A percentile compares a stretch with the other conserved stretches of the same genome.
phyloP scores from a whole-genome alignment of 2,797 vertebrate species.

The Benthosema pterotum region DNA sequence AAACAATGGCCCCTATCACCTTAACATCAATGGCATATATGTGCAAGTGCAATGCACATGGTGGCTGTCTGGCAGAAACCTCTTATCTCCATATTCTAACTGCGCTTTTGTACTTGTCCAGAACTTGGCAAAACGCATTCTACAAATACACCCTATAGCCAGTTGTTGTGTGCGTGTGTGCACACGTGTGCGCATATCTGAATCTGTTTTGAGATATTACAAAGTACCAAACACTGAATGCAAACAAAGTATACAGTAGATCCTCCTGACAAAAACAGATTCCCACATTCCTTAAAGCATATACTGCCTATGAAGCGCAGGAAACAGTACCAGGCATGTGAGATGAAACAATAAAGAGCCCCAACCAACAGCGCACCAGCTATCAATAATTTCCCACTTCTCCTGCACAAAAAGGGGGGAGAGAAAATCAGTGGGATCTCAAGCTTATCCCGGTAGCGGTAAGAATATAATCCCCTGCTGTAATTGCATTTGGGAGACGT shows the following conservation, averaged over 20 bases:
- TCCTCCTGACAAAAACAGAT: conserved; percentile 2
- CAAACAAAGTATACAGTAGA: conserved; percentile 4
- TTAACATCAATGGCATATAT: too few species aligned
- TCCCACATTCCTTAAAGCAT: not conserved
- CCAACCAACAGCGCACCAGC: conserved; percentile 50
- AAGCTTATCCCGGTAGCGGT: conserved; percentile 52
- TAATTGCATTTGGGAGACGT: conserved; percentile 62
- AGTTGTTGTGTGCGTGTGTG: too few species aligned
- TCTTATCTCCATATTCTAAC: too few species aligned
- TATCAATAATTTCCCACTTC: conserved; percentile 51
- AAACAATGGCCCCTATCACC: too few species aligned
- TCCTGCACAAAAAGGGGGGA: conserved; percentile 43
- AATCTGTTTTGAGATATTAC: too few species aligned
- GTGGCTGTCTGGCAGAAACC: too few species aligned
- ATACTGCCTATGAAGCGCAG: conserved; percentile 1
- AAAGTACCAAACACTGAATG: not conserved
- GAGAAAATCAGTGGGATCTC: too few species aligned
- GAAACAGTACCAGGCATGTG: conserved; percentile 4
- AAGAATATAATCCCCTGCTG: conserved; percentile 60
- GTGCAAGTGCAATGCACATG: too few species aligned
- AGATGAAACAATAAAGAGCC: conserved; percentile 40
- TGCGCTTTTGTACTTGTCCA: too few species aligned
- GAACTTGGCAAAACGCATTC: too few species aligned
- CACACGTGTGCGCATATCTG: too few species aligned
- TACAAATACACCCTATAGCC: too few species aligned